Conservation (phyloP, 2,888 invertebrate genomes). For the Ecdyonurus torrentis region DNA sequence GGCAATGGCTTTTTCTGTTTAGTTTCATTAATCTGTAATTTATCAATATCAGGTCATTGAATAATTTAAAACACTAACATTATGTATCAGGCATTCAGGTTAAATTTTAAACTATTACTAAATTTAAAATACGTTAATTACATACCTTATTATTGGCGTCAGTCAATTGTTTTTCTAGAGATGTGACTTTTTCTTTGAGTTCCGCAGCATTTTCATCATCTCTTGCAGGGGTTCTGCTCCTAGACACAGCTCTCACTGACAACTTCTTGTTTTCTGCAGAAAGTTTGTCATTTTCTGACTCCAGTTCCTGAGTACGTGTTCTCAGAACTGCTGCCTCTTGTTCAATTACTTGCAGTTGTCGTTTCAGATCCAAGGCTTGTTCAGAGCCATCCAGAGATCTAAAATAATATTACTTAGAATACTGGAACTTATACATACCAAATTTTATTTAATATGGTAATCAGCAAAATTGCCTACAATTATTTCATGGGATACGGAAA, state of each 20-base stretch:
- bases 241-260: slow-evolving; percentile 28
- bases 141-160: slow-evolving; percentile 34
- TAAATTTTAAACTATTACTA: not conserved
- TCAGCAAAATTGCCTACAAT: too few relatives aligned
- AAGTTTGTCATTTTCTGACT: slow-evolving; percentile 60
- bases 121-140: not conserved
- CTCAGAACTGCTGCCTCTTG: slow-evolving; percentile 55
- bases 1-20: slow-evolving; percentile 23
- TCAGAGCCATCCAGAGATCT: slow-evolving; percentile 38
- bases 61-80: too few relatives aligned
- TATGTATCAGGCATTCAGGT: too few relatives aligned
- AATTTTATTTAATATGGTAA: not conserved
- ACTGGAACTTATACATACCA: not conserved
- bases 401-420: slow-evolving; percentile 5
- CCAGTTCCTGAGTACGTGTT: slow-evolving; percentile 47
- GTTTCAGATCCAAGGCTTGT: slow-evolving; percentile 48
- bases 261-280: slow-evolving; percentile 54
- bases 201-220: slow-evolving; percentile 28
- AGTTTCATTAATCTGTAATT: slow-evolving; percentile 30
- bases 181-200: slow-evolving; percentile 40
- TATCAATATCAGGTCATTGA: too few relatives aligned
- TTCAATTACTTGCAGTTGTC: slow-evolving; percentile 59
- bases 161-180: slow-evolving; percentile 43
- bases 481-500: too few relatives aligned
- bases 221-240: slow-evolving; percentile 18